Evolutionary conservation across 2,797 vertebrate species (phyloP), one percentile per base, ranked within the genome.

Genomic region (Acanthurus tractus): DNA sequence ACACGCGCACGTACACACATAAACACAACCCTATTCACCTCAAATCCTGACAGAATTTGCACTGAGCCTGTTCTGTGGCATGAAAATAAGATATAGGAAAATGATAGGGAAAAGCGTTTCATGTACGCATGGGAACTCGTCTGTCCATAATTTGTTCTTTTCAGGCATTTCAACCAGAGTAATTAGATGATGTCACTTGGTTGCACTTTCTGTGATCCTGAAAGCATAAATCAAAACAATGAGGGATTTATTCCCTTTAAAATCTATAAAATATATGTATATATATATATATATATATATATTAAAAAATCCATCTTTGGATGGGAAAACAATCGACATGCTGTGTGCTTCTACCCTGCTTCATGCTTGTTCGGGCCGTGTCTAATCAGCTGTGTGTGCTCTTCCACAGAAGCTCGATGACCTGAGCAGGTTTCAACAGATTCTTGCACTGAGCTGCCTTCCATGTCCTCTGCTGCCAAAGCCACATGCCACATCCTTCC

Each of bases 81-180:
- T 78, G 84, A 87, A 92, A 91, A 92, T 86, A 78, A 90, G 88
- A 93, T 79, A 79, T 69, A 86, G 57, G 86, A 82, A 93, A 92
- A 91, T 87, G 82, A 89, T 82, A 85, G 86, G 84, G 86, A 78
- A 44, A 78, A 70, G 18, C 1, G 14, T 73, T 73, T 82, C 29
- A 83, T 82, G 81, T 56, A 80, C 85, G 84, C 88, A 87, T 88
- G 89, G 83, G 85, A 91, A 90, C 88, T 71, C 23, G 44, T 66
- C 68, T 61, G 68, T 81, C 91, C 91, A 86, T 89, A 85, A 87
- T 87, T 90, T 59, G 50, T 36, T 79, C 79, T 78, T 76, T 61
- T 64, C 52, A 36, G 67, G 61, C 68, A 46, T 80, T 78, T 74
- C 56, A 66, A 84, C 84, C 85, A 81, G 71, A 79, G 87, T 78